phyloP scores from a whole-genome alignment of 2,888 invertebrate genomes.

The Isotomurus palustris region DNA sequence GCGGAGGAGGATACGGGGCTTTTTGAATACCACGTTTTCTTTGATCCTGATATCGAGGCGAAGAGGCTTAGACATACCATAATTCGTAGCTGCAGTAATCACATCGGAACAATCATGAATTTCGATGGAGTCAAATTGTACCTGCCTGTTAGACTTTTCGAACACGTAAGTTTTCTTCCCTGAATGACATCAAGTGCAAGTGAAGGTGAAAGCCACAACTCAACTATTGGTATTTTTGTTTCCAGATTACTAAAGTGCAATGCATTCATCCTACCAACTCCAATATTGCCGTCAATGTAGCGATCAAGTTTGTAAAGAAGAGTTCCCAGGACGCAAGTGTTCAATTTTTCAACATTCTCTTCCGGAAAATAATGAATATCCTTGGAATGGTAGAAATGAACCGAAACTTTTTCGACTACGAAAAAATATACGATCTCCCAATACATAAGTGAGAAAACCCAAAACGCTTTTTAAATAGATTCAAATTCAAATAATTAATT shows the following conservation, averaged over 20 bases:
- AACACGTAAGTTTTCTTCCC: constrained; percentile 53
- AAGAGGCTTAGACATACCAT: constrained; percentile 60
- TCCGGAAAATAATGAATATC: constrained; percentile 73
- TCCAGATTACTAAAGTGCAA: constrained; percentile 48
- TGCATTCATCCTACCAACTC: constrained; percentile 57
- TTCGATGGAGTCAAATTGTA: constrained; percentile 72
- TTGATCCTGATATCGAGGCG: constrained; percentile 69
- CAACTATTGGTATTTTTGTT: constrained; percentile 20
- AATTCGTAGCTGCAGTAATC: constrained; percentile 58
- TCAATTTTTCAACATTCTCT: constrained; percentile 73
- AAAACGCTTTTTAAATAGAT: not conserved
- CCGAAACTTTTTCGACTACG: constrained; percentile 71
- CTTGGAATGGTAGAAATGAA: constrained; percentile 71
- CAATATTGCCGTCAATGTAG: constrained; percentile 54
- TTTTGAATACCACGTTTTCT: constrained; percentile 77
- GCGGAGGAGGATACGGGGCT: constrained; percentile 55
- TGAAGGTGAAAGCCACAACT: not conserved
- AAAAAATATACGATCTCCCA: constrained; percentile 55
- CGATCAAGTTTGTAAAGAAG: constrained; percentile 59
- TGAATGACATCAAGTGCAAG: too few relatives aligned
- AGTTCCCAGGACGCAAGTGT: constrained; percentile 63
- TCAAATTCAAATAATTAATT: not conserved
- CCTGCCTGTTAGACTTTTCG: constrained; percentile 63
- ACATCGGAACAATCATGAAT: constrained; percentile 61
- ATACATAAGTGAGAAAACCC: constrained; percentile 54